Base-by-base conservation (phyloP, 2,113 vertebrate species). In the Pogona vitticeps region DNA sequence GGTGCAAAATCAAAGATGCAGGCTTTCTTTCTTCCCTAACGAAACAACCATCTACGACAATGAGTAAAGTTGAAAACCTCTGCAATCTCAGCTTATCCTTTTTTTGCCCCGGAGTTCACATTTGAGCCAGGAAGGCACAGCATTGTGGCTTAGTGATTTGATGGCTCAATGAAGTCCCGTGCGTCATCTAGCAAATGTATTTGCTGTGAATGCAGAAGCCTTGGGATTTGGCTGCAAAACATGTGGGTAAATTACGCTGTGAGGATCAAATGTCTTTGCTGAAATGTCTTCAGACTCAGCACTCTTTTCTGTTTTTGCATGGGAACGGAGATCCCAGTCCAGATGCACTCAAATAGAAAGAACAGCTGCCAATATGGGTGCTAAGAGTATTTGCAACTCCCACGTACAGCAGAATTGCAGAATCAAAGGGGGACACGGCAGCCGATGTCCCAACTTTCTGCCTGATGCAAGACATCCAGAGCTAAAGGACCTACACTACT, bases 201-300 rank as follows among this genome's bases (percentile, higher is more conserved):
- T 86, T 72, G 31, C 71, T 89, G 42, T 65, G 76, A 76, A 75
- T 2, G 63, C 86, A 90, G 10, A 52, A 79, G 20, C 75, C 76
- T 83, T 85, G 75, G 56, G 21, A 72, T 72, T 5, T 36, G 26
- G 76, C 33, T 33, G 23, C 20, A 86, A 61, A 86, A 42, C 42
- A 88, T 68, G 33, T 10, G 33, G 67, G 67, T 13, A 3, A 23
- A 3, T 31, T 4, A 58, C 59, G 68, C 2, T 9, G 2, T 14
- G 36, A 56, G 70, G 63, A 33, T 13, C 63, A 20, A 76, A 67
- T 0, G 0, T 20, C 28, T 31, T 31, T 13, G 7, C 9, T 20
- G n/a, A n/a, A n/a, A n/a, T 70, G 26, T 10, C 17, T 90, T 86
- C 67, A 3, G 1, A 2, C 14, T 61, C 81, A 83, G 89, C 90